Evolutionary conservation across 2,113 vertebrate genomes (phyloP), one percentile per base, ranked within the genome.

Genomic region (Psittacara wagleri): DNA sequence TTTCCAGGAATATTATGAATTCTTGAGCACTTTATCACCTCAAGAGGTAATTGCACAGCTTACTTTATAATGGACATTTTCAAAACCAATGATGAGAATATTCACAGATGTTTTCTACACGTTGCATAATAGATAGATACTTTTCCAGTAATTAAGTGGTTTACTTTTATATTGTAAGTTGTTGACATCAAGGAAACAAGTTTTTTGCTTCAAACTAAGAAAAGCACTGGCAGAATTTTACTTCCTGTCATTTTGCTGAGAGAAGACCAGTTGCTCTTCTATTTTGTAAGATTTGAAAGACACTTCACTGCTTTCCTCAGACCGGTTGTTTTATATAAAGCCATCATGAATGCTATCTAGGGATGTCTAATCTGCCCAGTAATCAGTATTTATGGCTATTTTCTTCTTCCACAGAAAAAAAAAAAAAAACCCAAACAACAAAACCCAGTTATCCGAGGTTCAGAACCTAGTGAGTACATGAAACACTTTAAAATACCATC

Each of bases 1-100:
- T 62, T 95, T 89, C 66, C 55, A 91, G 73, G 57, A 92, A 95
- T 43, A 85, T 62, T 49, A 62, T 17, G 80, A 77, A 39, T n/a
- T 81, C 63, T 92, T n/a, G 24, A 86, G 69, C 28, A 69, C 52
- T 95, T 83, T 70, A 75, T 84, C 66, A 86, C n/a, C 52, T 82
- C 39, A 76, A 92, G 48, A 82, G 17, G 48, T 66, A 89, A 94
- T 79, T 87, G 17, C 0, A 0, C 14, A 57, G 16, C 66, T 90
- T 75, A 61, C 48, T 88, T 91, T 75, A 41, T 12, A 86, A 84
- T 2, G 18, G 35, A 8, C 25, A 84, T 75, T 92, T 95, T 82
- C 73, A 89, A 94, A 90, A 41, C 24, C 29, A 91, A 39, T 20
- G 11, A 88, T 76, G 35, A 91, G 29, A 90, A 85, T 73, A 84